Evolutionary conservation across 2,888 invertebrate genomes (phyloP), one percentile per base, ranked within the genome.

Genomic region (Cryptocheilus praepositus): DNA sequence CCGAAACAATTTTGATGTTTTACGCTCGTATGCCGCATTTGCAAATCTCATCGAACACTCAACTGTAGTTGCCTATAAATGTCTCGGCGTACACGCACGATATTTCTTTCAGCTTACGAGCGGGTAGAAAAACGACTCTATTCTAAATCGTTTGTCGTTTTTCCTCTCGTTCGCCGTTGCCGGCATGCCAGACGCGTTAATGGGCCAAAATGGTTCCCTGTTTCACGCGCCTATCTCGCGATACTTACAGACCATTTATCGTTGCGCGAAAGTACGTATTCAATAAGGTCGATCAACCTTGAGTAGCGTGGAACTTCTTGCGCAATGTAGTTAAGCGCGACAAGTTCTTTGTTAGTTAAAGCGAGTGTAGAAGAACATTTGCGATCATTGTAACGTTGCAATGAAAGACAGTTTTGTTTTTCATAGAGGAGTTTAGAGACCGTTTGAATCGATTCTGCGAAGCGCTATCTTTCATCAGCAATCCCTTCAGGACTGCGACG

Each of bases 141-240:
- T 67, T 74, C 70, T 61, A 64, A 46, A 63, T 67, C 65, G 25
- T 53, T 67, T 64, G 70, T 79, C 74, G 76, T 79, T 76, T 74
- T 61, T 65, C 61, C 52, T 19, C 59, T 44, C 46, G 46, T 36
- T 43, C 52, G 22, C 28, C 3, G 45, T 25, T 25, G 25, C 25
- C 25, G 25, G 25, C 25, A 25, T 25, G 36, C 36, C 36, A 7
- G 4, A 1, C 36, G 13, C 36, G 36, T 36, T 36, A 36, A 36
- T 36, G 36, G 36, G 11, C 36, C 36, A 11, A 11, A 36, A 36
- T 36, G 36, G 36, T 7, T 22, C 22, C 13, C 21, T 21, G 15
- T 21, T 28, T 25, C 2, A 7, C 43, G n/a, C 0, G 15, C 44
- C 36, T 11, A 7, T 19, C 28, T n/a, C 57, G n/a, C 8, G 19